A percentile compares a stretch with the other conserved stretches of the same genome.
Evolutionary conservation across 2,888 invertebrate genomes (phyloP).

Genomic region (Cantharis flavilabris): DNA sequence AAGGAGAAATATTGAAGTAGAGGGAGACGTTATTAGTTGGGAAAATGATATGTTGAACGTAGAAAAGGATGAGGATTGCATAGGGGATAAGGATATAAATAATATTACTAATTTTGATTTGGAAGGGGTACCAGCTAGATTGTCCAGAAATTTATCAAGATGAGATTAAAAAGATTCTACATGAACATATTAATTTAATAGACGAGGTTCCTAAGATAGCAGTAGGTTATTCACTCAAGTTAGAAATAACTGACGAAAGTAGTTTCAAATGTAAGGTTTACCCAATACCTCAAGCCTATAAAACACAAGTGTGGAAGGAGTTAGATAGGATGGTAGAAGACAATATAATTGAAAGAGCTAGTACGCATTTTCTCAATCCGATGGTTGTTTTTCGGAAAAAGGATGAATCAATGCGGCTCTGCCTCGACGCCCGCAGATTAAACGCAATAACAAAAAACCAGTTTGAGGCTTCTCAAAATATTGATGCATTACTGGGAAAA

Average conservation of each 20-base stretch:
- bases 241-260: background rate
- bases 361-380: slow-evolving; percentile 3
- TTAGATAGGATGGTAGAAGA: background rate
- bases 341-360: background rate
- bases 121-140: no score
- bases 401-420: background rate
- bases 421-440: slow-evolving; percentile 3
- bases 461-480: background rate
- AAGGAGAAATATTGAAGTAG: background rate
- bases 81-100: no score
- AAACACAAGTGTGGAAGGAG: background rate
- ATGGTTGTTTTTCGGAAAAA: slow-evolving; percentile 8
- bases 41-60: no score
- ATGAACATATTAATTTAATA: no score
- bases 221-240: background rate
- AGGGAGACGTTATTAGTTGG: no score
- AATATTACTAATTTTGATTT: no score
- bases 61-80: no score
- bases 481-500: background rate
- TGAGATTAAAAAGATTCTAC: no score
- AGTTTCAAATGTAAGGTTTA: background rate
- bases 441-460: background rate
- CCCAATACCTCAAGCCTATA: background rate
- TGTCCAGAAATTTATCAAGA: no score
- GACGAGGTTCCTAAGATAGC: background rate